Evolutionary conservation across 2,797 vertebrate species (phyloP), one percentile per base, ranked within the genome.

Genomic region (Nannoperca obscura): DNA sequence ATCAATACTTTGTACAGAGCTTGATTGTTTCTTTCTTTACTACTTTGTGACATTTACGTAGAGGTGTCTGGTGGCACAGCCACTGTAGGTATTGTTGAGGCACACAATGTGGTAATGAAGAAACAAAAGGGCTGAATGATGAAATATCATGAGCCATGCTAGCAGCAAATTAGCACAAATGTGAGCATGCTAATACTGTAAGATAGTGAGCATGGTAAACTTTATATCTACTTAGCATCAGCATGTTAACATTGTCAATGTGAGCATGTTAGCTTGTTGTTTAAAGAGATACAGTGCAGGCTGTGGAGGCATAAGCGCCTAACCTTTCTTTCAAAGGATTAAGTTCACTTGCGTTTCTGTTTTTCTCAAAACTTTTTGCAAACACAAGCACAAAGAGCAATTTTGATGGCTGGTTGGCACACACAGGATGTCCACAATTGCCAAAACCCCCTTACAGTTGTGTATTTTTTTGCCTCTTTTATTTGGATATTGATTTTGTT

Each of bases 41-140:
- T 49, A 71, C 17, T 22, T 75, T 84, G 74, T 78, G 59, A 76
- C 59, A 73, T 76, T 71, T 67, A 54, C 13, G 27, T 42, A 59
- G 46, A 61, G 38, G 22, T 78, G 47, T 62, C 38, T 49, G 47
- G 17, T 69, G 66, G 53, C 57, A 63, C 40, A 54, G n/a, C 32
- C 36, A 66, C 61, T 52, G 20, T 2, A 19, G 32, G 47, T 65
- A 47, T 55, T 75, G 58, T 22, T 59, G 47, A 73, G 17, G 11
- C 4, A 22, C 17, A 74, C 27, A 66, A 5, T 24, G 24, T 44
- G 7, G 15, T n/a, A 60, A 61, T n/a, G 10, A 63, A 58, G 57
- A 3, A 12, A 65, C 20, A 34, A 40, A 55, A 74, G 19, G 40
- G 14, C 49, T 62, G 1, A 14, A 10, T 36, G 54, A 38, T 8